phyloP scores from a whole-genome alignment of 1,140 invertebrate species.

The Macrotrachela quadricornifera region DNA sequence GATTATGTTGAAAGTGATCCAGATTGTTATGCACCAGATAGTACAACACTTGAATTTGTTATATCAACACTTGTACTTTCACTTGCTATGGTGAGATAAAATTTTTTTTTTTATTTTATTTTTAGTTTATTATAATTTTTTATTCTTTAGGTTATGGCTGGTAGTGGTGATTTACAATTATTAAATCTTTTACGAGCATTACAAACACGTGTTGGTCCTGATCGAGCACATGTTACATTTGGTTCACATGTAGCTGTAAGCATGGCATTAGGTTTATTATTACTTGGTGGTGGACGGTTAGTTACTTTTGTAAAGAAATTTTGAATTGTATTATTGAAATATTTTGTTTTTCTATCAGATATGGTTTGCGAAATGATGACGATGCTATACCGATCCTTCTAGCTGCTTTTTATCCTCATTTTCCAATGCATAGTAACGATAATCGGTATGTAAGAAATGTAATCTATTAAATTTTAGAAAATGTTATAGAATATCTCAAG shows the following conservation, averaged over 20 bases:
- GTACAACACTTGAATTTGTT: no score
- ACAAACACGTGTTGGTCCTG: slow-evolving; percentile 38
- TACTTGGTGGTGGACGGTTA: slow-evolving; percentile 66
- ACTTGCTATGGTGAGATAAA: slow-evolving; percentile 45
- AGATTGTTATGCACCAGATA: no score
- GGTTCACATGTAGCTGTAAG: slow-evolving; percentile 80
- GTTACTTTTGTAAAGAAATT: no score
- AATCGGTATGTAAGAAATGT: slow-evolving; percentile 43
- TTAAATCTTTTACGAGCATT: slow-evolving; percentile 62
- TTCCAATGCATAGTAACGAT: slow-evolving; percentile 80
- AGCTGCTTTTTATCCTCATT: slow-evolving; percentile 82
- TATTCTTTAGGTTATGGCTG: slow-evolving; percentile 50
- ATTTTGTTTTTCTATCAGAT: no score
- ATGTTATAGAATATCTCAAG: no score
- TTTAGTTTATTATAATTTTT: no score
- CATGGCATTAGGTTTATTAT: slow-evolving; percentile 71
- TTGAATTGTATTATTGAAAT: slow-evolving; percentile 48
- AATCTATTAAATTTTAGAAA: not conserved
- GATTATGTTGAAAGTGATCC: no score
- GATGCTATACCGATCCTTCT: slow-evolving; percentile 51
- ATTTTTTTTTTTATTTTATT: no score
- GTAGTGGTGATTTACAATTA: slow-evolving; percentile 67
- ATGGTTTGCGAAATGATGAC: no score
- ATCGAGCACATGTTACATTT: slow-evolving; percentile 45
- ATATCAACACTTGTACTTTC: slow-evolving; percentile 40